A percentile compares a stretch with the other conserved stretches of the same genome.
These are phyloP conservation scores for Ommatoiulus sabulosus DNA, from an alignment of 2,888 invertebrate species.

Conservation along the genomic window DNA sequence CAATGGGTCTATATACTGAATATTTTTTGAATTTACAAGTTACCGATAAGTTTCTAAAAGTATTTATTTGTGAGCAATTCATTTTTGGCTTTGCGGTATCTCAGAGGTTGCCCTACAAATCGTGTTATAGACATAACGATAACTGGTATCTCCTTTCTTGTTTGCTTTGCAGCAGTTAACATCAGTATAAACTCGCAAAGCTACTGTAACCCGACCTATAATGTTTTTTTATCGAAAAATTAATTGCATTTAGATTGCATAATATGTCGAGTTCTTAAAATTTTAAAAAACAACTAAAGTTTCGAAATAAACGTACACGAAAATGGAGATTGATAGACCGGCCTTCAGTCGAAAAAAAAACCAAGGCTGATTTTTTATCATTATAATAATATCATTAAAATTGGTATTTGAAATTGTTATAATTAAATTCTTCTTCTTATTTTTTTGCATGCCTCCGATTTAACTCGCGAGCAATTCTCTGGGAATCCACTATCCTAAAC, in stretches of 20 bases:
- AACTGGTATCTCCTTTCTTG: background rate
- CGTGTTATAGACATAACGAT: background rate
- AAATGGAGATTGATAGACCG: too few species aligned
- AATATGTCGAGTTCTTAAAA: background rate
- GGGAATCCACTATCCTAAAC: background rate
- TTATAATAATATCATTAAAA: background rate
- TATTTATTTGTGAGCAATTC: background rate
- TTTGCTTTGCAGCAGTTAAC: background rate
- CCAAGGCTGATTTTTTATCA: too few species aligned
- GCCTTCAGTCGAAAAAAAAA: too few species aligned
- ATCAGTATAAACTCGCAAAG: background rate
- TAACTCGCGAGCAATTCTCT: background rate
- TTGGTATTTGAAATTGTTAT: background rate
- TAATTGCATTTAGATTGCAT: background rate
- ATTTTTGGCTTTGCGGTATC: constrained; percentile 1
- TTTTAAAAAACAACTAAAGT: background rate
- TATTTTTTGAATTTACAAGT: background rate
- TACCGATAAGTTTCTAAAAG: background rate
- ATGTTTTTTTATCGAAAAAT: background rate
- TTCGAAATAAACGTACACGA: too few species aligned
- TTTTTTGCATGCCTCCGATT: too few species aligned
- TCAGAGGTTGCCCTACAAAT: background rate
- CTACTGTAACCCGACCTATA: background rate
- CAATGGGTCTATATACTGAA: background rate
- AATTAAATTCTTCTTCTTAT: background rate